These are phyloP conservation scores for Callitettix versicolor DNA, from an alignment of 1,140 invertebrate genomes.

Conservation along the genomic window DNA sequence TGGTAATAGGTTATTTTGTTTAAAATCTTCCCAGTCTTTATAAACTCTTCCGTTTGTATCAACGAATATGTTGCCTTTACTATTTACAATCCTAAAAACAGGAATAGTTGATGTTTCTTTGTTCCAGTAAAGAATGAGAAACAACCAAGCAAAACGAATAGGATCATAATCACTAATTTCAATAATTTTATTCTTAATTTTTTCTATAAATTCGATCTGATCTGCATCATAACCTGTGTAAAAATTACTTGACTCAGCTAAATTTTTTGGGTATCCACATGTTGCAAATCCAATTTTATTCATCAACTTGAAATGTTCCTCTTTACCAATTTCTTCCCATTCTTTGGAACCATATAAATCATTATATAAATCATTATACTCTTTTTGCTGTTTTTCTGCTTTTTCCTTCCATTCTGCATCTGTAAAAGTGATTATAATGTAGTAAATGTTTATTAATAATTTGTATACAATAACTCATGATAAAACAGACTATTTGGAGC, in stretches of 20 bases:
- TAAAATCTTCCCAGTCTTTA: neutral
- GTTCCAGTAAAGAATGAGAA: neutral
- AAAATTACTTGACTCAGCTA: neutral
- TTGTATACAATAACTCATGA: too few species aligned
- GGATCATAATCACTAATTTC: conserved; percentile 8
- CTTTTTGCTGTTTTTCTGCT: too few species aligned
- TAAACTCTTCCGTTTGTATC: conserved; percentile 4
- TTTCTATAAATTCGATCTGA: neutral
- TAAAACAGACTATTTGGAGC: too few species aligned
- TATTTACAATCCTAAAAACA: conserved; percentile 1
- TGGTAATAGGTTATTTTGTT: conserved; percentile 2
- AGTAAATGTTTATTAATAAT: too few species aligned
- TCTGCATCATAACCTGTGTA: conserved; percentile 1
- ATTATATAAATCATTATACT: too few species aligned
- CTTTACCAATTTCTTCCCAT: conserved; percentile 3
- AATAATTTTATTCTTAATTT: neutral
- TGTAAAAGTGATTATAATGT: too few species aligned
- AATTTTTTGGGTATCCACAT: neutral
- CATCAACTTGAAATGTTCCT: neutral
- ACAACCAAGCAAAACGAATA: conserved; percentile 1
- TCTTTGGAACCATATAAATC: neutral
- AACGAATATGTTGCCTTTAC: neutral
- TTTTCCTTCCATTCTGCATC: too few species aligned
- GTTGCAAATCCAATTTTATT: conserved; percentile 6
- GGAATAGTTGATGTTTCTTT: neutral